Evolutionary conservation across 1,140 invertebrate genomes (phyloP), one percentile per base, ranked within the genome.

Genomic region (Drosophila tsacasi): DNA sequence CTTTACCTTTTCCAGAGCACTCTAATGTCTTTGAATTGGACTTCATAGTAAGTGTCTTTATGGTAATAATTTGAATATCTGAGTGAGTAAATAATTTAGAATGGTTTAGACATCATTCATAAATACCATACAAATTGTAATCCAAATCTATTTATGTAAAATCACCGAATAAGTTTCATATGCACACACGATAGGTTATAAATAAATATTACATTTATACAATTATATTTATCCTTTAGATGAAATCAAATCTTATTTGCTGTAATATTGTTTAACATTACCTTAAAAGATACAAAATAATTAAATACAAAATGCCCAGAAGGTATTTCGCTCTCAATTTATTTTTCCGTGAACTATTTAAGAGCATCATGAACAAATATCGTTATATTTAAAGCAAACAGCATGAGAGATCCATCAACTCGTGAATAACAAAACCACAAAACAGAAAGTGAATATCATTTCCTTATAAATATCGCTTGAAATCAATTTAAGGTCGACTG

Each of bases 381-480:
- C 7, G 17, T 17, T 9, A 9, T 49, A 8, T 17, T 17, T 49
- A 7, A 47, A 49, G 46, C 46, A 9, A 17, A 30, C 5, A 52
- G 0, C 49, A n/a, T 10, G 15, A 39, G 21, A 23, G 10, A 25
- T 37, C 21, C 21, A 6, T 17, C 19, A 21, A 10, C n/a, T 8
- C 40, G 17, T 32, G 13, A 61, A 49, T 7, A 32, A 39, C 21
- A 25, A 58, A 63, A 30, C 52, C 61, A n/a, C 50, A 58, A 21
- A 40, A 21, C 49, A 30, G 15, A 57, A 39, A n/a, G 25, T 23
- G 19, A 21, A 4, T 32, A 32, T 44, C 17, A 32, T 35, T 65
- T 63, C 58, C 27, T 15, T 23, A 15, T 8, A 2, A 0, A 10
- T 30, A 3, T 23, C 21, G 5, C 21, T 23, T 8, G 3, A 42